Percentiles rank a stretch among this genome's conserved stretches.
Conservation (phyloP, 1,140 invertebrate genomes). For the Platyscapa corneri region DNA sequence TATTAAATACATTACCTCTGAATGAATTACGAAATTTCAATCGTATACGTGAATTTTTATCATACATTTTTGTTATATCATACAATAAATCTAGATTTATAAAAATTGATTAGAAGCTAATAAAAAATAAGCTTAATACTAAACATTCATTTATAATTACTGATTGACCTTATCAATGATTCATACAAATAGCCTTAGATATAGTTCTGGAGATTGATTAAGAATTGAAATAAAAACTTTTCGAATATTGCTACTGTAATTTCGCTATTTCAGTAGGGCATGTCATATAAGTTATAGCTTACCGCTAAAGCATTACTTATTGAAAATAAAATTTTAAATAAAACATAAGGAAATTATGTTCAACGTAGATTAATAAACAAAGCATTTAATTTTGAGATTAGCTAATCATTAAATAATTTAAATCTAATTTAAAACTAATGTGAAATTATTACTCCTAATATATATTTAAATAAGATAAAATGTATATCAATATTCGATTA, state of each 20-base stretch:
- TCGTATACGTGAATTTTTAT: not conserved
- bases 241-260: not conserved
- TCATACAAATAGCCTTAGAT: not conserved
- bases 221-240: not conserved
- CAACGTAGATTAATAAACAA: not conserved
- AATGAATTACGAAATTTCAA: not conserved
- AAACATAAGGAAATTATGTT: not conserved
- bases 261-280: not conserved
- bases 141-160: not conserved
- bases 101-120: not conserved
- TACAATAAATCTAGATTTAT: too few species aligned
- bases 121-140: not conserved
- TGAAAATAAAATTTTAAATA: not conserved
- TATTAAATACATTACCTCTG: not conserved
- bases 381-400: not conserved
- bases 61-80: not conserved
- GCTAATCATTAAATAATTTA: not conserved
- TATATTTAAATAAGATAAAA: too few species aligned
- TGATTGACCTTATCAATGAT: constrained; percentile 13
- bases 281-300: not conserved
- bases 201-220: not conserved
- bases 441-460: too few species aligned
- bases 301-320: not conserved
- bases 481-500: too few species aligned
- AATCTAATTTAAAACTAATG: too few species aligned